A percentile compares a stretch with the other conserved stretches of the same genome.
Evolutionary conservation across 2,888 invertebrate genomes (phyloP).

Genomic region (Andrena bucephala): DNA sequence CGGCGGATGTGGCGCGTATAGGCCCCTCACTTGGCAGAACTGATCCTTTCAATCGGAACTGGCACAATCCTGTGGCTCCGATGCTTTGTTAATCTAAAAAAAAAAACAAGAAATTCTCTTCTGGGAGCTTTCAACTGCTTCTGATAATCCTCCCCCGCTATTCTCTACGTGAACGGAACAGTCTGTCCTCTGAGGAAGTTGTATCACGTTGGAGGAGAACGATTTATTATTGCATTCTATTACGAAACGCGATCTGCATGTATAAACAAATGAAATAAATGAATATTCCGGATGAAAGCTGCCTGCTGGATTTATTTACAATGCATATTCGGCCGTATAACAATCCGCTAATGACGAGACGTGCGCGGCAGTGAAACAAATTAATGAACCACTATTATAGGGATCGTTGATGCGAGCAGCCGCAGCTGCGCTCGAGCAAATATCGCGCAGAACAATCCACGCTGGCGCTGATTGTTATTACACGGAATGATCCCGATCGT

Average conservation of each 20-base stretch:
- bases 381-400: constrained; percentile 48
- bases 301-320: neutral
- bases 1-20: constrained; percentile 23
- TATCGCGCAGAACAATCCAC: neutral
- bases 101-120: constrained; percentile 7
- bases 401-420: neutral
- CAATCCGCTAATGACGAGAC: constrained; percentile 11
- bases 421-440: neutral
- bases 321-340: neutral
- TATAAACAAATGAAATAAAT: neutral
- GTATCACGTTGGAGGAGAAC: too few relatives aligned
- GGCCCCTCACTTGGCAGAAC: constrained; percentile 18
- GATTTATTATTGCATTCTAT: too few relatives aligned
- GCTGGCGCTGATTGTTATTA: constrained; percentile 10
- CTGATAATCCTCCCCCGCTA: too few relatives aligned
- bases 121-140: too few relatives aligned
- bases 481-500: neutral
- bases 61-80: constrained; percentile 13
- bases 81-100: neutral
- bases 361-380: constrained; percentile 31
- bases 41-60: constrained; percentile 11
- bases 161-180: too few relatives aligned
- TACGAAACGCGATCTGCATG: neutral
- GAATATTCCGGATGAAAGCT: neutral
- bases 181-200: too few relatives aligned